phyloP scores from a whole-genome alignment of 2,888 invertebrate species.

The Hymenopus coronatus region DNA sequence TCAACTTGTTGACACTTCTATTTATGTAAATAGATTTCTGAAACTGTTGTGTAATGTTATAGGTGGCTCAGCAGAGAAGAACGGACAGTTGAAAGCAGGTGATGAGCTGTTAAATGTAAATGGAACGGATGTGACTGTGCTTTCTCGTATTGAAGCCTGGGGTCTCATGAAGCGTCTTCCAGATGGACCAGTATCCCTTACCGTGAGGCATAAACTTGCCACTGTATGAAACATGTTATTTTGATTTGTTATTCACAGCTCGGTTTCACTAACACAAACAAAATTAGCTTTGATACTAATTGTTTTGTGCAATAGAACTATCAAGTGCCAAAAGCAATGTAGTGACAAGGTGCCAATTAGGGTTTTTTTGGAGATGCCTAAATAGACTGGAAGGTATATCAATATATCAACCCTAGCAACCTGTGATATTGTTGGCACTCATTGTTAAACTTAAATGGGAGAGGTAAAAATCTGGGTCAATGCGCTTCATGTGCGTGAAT shows the following conservation, averaged over 20 bases:
- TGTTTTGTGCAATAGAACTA: not conserved
- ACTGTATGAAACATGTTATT: not conserved
- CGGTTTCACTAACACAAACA: not conserved
- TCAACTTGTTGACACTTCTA: too few species aligned
- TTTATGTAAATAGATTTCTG: too few species aligned
- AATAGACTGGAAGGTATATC: not conserved
- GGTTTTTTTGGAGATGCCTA: not conserved
- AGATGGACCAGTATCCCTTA: conserved; percentile 73
- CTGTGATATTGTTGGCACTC: not conserved
- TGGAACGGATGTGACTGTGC: conserved; percentile 71
- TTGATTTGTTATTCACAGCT: not conserved
- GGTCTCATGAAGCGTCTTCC: conserved; percentile 86
- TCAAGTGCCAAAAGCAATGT: not conserved
- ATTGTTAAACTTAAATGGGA: not conserved
- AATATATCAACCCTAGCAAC: not conserved
- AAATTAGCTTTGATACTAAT: not conserved
- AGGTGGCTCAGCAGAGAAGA: conserved; percentile 90
- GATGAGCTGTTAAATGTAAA: conserved; percentile 86
- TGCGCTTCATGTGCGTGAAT: not conserved
- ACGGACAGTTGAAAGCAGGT: conserved; percentile 76
- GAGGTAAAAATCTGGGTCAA: not conserved
- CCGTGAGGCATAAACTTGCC: conserved; percentile 44
- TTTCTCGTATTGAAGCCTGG: conserved; percentile 95
- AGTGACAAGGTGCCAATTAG: not conserved
- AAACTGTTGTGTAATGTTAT: conserved; percentile 20